Base-by-base conservation (phyloP, 2,888 invertebrate species). In the Apodemia zela region DNA sequence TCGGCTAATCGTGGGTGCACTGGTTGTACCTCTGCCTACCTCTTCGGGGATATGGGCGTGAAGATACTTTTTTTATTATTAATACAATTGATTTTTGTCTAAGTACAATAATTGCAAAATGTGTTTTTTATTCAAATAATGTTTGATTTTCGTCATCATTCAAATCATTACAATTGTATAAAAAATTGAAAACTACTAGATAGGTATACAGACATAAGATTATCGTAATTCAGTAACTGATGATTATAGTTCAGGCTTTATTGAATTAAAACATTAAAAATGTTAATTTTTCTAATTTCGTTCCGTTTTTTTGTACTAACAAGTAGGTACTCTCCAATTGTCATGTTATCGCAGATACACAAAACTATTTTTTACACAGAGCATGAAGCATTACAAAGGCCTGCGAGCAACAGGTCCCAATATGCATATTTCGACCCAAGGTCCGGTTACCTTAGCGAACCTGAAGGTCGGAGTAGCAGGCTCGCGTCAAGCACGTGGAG, bases 401-500 rank as follows among this genome's bases (percentile, higher is more conserved):
- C 82, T 6, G 70, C 81, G 66, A 72, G 82, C 68, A 88, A 86
- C 76, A 85, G 85, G 70, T 89, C 89, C 0, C 92, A 92, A 69
- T 92, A 92, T 74, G 90, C 91, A 0, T 92, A 92, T 78, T 91
- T 92, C 74, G 92, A 92, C 73, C 91, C 92, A 0, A 87, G 91
- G 0, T 92, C 92, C 0, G 92, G 92, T 0, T 92, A 92, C 76
- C 77, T 92, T 33, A 92, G 92, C 68, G 92, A 92, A 68, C 92
- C 92, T 0, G 92, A 92, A 64, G 92, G 92, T 0, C 89, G 89
- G 2, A 75, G 84, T 13, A 80, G 84, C 51, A 72, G 88, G 54
- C 75, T 84, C 1, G 80, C 84, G 2, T 74, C 81, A 0, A 82
- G 85, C 65, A 81, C 87, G 3, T 88, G 87, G 86, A 87, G 87